These are phyloP conservation scores for Microcaecilia unicolor DNA, from an alignment of 2,797 vertebrate genomes.

Conservation along the genomic window DNA sequence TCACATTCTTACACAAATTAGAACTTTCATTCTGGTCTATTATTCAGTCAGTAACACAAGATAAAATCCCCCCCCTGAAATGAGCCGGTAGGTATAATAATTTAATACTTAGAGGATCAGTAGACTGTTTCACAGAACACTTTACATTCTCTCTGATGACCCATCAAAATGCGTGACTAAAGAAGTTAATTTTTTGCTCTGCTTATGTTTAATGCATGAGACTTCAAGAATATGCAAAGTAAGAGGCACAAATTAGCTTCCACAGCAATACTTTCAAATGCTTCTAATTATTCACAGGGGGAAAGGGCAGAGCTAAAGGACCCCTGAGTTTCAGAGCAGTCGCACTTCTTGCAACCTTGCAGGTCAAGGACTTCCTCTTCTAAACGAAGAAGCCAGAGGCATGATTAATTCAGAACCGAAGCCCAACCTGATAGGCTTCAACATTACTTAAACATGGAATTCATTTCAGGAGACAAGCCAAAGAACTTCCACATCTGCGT, in stretches of 20 bases:
- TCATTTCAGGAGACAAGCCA: conserved; percentile 55
- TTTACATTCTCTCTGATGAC: conserved; percentile 66
- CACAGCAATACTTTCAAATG: conserved; percentile 62
- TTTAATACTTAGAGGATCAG: conserved; percentile 65
- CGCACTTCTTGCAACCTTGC: conserved; percentile 57
- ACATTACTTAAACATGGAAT: conserved; percentile 52
- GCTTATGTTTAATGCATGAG: conserved; percentile 68
- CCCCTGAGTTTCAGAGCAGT: conserved; percentile 59
- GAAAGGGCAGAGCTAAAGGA: conserved; percentile 53
- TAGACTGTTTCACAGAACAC: conserved; percentile 68
- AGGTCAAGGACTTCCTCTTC: conserved; percentile 65
- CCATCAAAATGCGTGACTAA: conserved; percentile 65
- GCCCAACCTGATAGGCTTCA: conserved; percentile 48
- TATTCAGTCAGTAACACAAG: no score
- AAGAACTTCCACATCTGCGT: conserved; percentile 43
- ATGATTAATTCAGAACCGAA: conserved; percentile 61
- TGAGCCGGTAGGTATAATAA: conserved; percentile 63
- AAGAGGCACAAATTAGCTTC: conserved; percentile 70
- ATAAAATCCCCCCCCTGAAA: conserved; percentile 35
- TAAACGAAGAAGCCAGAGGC: conserved; percentile 63
- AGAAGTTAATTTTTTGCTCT: conserved; percentile 63
- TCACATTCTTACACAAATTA: no score
- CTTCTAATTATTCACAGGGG: conserved; percentile 70
- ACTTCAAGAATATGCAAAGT: conserved; percentile 69
- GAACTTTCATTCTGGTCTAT: no score